Evolutionary conservation across 2,113 vertebrate genomes (phyloP).

Genomic region (Nestor notabilis): DNA sequence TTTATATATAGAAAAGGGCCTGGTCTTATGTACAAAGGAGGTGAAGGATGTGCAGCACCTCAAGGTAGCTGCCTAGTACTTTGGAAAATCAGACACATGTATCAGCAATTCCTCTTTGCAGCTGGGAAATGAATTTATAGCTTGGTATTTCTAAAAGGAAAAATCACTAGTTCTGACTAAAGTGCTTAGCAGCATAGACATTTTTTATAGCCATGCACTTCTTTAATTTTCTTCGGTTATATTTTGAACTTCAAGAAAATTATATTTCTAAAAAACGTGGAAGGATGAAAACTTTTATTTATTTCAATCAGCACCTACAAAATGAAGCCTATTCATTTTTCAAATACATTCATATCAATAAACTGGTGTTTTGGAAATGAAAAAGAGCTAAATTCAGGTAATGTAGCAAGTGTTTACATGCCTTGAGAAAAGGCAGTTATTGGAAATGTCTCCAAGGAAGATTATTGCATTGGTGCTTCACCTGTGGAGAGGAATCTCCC

Average conservation of each 20-base stretch:
- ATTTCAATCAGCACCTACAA: neutral
- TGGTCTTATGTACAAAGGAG: neutral
- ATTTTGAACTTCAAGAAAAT: conserved; percentile 1
- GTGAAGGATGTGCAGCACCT: neutral
- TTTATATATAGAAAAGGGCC: neutral
- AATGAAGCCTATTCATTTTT: neutral
- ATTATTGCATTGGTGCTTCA: neutral
- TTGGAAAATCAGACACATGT: neutral
- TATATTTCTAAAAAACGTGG: neutral
- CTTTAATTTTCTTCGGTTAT: conserved; percentile 23
- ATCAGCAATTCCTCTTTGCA: conserved; percentile 30
- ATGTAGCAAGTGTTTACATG: neutral
- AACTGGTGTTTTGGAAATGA: neutral
- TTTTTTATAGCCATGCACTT: neutral
- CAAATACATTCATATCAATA: neutral
- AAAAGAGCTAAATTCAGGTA: neutral
- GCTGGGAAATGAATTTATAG: conserved; percentile 38
- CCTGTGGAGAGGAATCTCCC: neutral
- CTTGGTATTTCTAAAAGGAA: conserved; percentile 29
- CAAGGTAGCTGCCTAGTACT: neutral
- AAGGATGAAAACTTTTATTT: neutral
- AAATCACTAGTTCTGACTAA: conserved; percentile 22
- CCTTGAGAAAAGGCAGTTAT: neutral
- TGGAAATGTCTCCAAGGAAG: neutral
- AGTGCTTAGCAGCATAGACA: neutral